phyloP scores from a whole-genome alignment of 2,113 vertebrate species.

The Budorcas taxicolor region DNA sequence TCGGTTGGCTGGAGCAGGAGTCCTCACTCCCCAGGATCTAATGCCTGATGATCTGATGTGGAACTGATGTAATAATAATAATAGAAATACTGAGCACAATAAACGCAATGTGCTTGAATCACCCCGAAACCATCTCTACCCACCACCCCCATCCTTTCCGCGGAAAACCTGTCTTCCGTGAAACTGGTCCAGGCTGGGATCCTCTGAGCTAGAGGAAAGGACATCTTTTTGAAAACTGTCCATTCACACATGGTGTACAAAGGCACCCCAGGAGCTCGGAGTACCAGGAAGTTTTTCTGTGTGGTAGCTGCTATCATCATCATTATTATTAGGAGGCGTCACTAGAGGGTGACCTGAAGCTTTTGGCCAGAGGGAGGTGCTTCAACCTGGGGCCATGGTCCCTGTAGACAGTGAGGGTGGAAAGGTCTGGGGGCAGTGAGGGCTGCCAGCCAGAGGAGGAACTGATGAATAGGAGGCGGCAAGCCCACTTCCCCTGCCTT shows the following conservation, averaged over 20 bases:
- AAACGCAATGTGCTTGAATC: not conserved
- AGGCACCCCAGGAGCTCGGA: not conserved
- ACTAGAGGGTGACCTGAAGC: not conserved
- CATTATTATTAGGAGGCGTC: not conserved
- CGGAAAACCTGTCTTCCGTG: not conserved
- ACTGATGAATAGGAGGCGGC: rapidly evolving
- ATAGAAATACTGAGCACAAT: not conserved
- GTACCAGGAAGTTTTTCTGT: not conserved
- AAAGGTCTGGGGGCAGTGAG: not conserved
- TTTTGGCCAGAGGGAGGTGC: not conserved
- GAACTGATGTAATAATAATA: not conserved
- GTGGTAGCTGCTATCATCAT: not conserved
- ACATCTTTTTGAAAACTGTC: not conserved
- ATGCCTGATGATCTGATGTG: not conserved
- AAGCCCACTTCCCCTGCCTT: not conserved
- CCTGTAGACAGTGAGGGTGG: not conserved
- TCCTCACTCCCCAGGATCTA: not conserved
- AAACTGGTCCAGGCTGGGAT: not conserved
- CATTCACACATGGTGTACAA: not conserved
- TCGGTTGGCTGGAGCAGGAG: not conserved
- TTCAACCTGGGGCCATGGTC: not conserved
- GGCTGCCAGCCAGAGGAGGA: not conserved
- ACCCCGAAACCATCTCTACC: not conserved
- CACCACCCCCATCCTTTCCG: not conserved
- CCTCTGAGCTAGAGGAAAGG: not conserved